Evolutionary conservation across 2,797 vertebrate genomes (phyloP).

Genomic region (Geotrypetes seraphini): DNA sequence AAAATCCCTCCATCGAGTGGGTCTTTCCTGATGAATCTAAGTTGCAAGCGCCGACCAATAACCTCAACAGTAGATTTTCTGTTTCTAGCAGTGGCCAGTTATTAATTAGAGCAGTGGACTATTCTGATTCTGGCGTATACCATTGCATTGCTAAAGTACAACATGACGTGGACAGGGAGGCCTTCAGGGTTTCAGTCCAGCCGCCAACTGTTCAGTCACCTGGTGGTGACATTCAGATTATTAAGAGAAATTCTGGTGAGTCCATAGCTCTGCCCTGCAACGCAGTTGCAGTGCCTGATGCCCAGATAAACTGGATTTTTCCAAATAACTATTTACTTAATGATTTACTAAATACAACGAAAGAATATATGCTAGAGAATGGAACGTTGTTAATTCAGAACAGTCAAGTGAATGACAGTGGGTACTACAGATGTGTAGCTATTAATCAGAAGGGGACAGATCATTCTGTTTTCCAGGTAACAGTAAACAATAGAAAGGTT

Average conservation of each 20-base stretch:
- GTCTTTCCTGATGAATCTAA: conserved; percentile 66
- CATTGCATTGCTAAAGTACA: conserved; percentile 64
- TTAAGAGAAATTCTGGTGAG: conserved; percentile 51
- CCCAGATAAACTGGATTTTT: conserved; percentile 75
- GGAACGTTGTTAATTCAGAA: conserved; percentile 65
- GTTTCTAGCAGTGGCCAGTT: conserved; percentile 57
- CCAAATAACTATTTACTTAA: conserved; percentile 54
- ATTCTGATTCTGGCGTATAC: conserved; percentile 67
- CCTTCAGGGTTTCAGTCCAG: conserved; percentile 63
- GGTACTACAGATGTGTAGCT: conserved; percentile 78
- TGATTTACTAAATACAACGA: conserved; percentile 49
- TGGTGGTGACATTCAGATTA: conserved; percentile 29
- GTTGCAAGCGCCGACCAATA: conserved; percentile 46
- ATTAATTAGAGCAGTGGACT: conserved; percentile 44
- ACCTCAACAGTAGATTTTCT: conserved; percentile 50
- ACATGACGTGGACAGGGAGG: conserved; percentile 47
- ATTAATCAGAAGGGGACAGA: conserved; percentile 70
- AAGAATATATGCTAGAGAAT: conserved; percentile 45
- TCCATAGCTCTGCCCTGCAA: conserved; percentile 56
- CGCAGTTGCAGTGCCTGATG: conserved; percentile 58
- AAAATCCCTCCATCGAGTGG: conserved; percentile 58
- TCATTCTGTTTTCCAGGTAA: conserved; percentile 51
- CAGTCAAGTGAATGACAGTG: conserved; percentile 55
- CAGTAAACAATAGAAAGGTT: conserved; percentile 46
- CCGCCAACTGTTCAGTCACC: conserved; percentile 43